These are phyloP conservation scores for Osedax frankpressi DNA, from an alignment of 2,888 invertebrate genomes.

Conservation along the genomic window DNA sequence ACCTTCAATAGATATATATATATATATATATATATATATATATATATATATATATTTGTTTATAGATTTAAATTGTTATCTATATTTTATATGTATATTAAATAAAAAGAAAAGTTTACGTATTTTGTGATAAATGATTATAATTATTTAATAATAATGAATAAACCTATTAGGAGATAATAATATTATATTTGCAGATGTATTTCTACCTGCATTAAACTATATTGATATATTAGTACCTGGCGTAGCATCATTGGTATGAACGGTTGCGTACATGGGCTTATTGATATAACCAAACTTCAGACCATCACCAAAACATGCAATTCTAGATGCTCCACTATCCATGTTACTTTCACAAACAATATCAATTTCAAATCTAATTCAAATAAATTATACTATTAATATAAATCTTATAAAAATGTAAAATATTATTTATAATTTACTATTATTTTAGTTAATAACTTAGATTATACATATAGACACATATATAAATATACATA, in stretches of 20 bases:
- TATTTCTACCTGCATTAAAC: too few species aligned
- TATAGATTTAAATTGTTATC: conserved; percentile 8
- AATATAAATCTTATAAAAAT: too few species aligned
- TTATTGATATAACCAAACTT: conserved; percentile 23
- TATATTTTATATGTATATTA: conserved; percentile 15
- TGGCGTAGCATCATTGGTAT: conserved; percentile 24
- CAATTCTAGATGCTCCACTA: conserved; percentile 14
- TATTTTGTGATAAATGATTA: background rate
- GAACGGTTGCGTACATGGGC: conserved; percentile 21
- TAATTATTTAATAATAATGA: background rate
- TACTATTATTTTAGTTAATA: too few species aligned
- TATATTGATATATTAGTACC: too few species aligned
- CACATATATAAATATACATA: too few species aligned
- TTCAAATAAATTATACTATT: too few species aligned
- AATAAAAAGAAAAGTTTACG: too few species aligned
- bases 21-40: conserved; percentile 22
- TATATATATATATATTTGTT: conserved; percentile 22
- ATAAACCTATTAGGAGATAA: too few species aligned
- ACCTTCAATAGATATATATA: conserved; percentile 17
- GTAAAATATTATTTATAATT: too few species aligned
- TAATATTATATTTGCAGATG: too few species aligned
- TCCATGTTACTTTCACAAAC: background rate
- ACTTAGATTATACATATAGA: too few species aligned
- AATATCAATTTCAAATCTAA: background rate
- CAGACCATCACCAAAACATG: conserved; percentile 23